These are phyloP conservation scores for Drosophila novamexicana DNA, from an alignment of 1,140 invertebrate species.

Conservation along the genomic window DNA sequence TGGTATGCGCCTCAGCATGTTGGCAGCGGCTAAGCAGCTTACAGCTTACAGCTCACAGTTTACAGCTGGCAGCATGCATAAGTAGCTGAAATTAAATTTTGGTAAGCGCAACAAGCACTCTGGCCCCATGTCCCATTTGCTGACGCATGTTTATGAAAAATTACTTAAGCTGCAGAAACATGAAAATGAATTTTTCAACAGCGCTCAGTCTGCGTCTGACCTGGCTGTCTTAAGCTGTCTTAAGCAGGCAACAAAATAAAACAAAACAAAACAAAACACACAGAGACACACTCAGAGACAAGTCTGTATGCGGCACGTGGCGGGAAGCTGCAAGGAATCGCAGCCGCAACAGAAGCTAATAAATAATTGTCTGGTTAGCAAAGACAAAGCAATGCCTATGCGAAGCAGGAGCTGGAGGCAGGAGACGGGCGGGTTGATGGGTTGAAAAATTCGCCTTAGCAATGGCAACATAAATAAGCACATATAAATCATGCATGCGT, in stretches of 20 bases:
- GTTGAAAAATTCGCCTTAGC: constrained; percentile 54
- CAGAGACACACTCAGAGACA: constrained; percentile 9
- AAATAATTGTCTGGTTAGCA: constrained; percentile 78
- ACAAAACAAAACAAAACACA: constrained; percentile 8
- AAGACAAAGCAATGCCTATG: constrained; percentile 63
- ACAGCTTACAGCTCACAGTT: constrained; percentile 29
- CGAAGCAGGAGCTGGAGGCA: neutral
- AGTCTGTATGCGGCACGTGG: neutral
- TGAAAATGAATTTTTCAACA: constrained; percentile 81
- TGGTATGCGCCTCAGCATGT: neutral
- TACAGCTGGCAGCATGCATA: constrained; percentile 59
- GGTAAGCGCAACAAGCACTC: constrained; percentile 57
- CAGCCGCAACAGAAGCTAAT: constrained; percentile 62
- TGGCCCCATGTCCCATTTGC: neutral
- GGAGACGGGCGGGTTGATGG: constrained; percentile 21
- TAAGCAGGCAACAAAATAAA: constrained; percentile 71
- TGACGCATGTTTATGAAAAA: constrained; percentile 73
- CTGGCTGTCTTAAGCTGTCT: constrained; percentile 67
- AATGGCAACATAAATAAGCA: constrained; percentile 66
- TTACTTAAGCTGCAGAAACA: constrained; percentile 75
- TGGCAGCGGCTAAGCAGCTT: constrained; percentile 60
- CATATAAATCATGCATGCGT: constrained; percentile 69
- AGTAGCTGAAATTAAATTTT: constrained; percentile 78
- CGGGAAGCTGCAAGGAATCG: constrained; percentile 34
- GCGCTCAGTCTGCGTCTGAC: constrained; percentile 50